Evolutionary conservation across 1,140 invertebrate species (phyloP).

Genomic region (Andrena cerasifolii): DNA sequence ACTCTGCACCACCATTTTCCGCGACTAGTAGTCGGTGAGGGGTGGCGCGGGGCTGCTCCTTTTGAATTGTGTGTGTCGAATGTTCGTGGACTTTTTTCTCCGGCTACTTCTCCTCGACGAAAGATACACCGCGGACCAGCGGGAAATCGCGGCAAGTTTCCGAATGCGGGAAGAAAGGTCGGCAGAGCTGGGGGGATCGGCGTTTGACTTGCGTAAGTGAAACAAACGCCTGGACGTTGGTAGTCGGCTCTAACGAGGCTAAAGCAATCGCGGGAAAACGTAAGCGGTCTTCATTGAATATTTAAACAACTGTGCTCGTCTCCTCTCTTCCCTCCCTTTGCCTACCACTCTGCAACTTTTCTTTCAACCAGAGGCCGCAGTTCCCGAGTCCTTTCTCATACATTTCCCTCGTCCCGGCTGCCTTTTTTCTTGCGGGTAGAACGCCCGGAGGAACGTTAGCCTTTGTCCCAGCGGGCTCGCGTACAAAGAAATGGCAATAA

Average conservation of each 20-base stretch:
- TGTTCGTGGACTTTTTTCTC: background rate
- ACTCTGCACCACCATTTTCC: constrained; percentile 13
- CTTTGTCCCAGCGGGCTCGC: constrained; percentile 5
- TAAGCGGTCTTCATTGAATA: constrained; percentile 33
- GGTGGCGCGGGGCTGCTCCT: background rate
- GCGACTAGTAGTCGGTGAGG: too few relatives aligned
- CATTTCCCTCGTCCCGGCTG: background rate
- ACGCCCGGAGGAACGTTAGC: background rate
- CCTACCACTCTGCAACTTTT: constrained; percentile 5
- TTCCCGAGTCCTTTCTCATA: constrained; percentile 40
- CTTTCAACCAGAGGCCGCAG: background rate
- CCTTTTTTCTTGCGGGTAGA: background rate
- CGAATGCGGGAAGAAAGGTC: too few relatives aligned
- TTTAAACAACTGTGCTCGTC: constrained; percentile 24
- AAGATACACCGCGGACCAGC: background rate
- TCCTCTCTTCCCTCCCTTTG: background rate
- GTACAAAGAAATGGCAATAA: constrained; percentile 13
- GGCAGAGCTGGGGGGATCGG: background rate
- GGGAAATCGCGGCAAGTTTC: background rate
- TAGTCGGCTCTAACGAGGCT: background rate
- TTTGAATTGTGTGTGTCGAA: background rate
- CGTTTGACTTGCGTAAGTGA: background rate
- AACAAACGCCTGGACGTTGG: background rate
- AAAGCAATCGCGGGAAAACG: constrained; percentile 23
- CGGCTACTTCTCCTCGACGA: background rate